Base-by-base conservation (phyloP, 2,797 vertebrate species). In the Euphonia xanthogaster region DNA sequence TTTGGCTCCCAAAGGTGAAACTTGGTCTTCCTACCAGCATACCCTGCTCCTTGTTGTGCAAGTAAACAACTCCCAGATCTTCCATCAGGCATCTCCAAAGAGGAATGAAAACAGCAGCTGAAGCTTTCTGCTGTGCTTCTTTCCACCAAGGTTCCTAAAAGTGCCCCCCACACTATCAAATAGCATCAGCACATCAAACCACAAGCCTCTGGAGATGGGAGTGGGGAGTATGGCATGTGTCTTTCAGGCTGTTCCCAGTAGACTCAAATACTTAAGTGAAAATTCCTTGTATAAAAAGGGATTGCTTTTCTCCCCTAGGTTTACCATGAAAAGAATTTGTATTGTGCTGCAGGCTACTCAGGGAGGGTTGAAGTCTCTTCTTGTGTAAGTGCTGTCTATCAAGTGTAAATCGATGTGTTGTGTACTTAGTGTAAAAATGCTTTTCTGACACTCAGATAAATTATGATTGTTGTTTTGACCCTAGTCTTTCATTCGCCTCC, bases 401-500 rank as follows among this genome's bases (percentile, higher is more conserved):
- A 95, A 63, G 71, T 72, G 63, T 83, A 94, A 91, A 78, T 88
- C 18, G 5, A 81, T 63, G 28, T 30, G 3, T 73, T 90, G 61
- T 83, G 54, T 91, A 72, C 68, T 65, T 83, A 62, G 61, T 74
- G 57, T 82, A 81, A 91, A 94, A 93, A 93, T 73, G 79, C 72
- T 95, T 95, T 87, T 68, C 66, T 92, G 89, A 84, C 65, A 39
- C 57, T 75, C 57, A 42, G 71, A 86, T 86, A 81, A 82, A 95
- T 84, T 76, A 75, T 78, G 40, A 57, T 75, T 86, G 68, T 86
- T 91, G 62, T 86, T 86, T 84, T 93, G 87, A 93, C 71, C 85
- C 70, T 73, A 81, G 71, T 93, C 85, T 95, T 93, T 93, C 83
- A 74, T 85, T 95, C 35, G 86, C 86, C 71, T 94, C 84, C 40